These are phyloP conservation scores for Scelioninae gen. 1 DNA, from an alignment of 2,888 invertebrate genomes.

Conservation along the genomic window DNA sequence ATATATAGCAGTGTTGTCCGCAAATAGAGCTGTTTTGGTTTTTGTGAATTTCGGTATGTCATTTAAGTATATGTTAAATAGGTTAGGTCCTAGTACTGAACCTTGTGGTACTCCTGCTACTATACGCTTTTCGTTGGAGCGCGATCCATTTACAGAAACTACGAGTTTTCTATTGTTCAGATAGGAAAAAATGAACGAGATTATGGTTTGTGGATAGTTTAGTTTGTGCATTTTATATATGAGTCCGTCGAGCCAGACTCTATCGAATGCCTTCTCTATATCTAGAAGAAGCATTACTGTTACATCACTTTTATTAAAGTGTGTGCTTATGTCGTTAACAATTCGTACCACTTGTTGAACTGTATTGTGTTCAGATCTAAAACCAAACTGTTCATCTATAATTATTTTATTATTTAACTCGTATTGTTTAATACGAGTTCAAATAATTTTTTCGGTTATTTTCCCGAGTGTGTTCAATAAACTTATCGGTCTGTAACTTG, in stretches of 20 bases:
- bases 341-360: constrained; percentile 76
- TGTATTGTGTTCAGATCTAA: constrained; percentile 75
- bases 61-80: constrained; percentile 52
- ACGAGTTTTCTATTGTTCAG: too few species aligned
- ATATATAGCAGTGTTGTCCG: constrained; percentile 60
- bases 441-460: constrained; percentile 57
- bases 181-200: too few species aligned
- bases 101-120: too few species aligned
- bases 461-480: constrained; percentile 59
- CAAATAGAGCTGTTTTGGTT: constrained; percentile 58
- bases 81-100: too few species aligned
- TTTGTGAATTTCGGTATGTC: constrained; percentile 54
- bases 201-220: too few species aligned
- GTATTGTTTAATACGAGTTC: constrained; percentile 51
- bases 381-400: constrained; percentile 75
- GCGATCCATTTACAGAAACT: too few species aligned
- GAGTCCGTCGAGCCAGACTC: too few species aligned
- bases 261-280: too few species aligned
- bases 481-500: constrained; percentile 70
- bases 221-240: too few species aligned
- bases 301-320: constrained; percentile 73
- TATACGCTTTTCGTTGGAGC: too few species aligned
- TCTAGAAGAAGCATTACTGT: constrained; percentile 69
- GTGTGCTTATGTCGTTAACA: constrained; percentile 70
- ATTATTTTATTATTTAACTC: constrained; percentile 63